Conservation (phyloP, 1,140 invertebrate species). For the Littorina saxatilis region DNA sequence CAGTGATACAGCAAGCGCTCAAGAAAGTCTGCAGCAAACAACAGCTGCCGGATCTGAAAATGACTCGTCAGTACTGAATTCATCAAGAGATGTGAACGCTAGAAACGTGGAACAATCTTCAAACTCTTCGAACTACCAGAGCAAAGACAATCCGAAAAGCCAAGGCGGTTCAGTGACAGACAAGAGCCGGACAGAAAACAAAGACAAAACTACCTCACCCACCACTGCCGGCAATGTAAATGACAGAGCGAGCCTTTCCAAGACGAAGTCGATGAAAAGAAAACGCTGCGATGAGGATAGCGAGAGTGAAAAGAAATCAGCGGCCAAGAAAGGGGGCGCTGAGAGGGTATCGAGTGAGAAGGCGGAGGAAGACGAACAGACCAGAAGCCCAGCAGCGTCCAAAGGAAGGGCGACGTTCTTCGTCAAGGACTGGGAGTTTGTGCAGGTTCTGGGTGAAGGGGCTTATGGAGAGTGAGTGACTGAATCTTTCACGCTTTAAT, state of each 20-base stretch:
- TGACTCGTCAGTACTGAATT: no score
- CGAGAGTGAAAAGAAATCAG: background rate
- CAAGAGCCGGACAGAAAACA: no score
- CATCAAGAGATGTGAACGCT: no score
- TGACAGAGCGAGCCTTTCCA: no score
- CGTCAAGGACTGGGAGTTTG: slow-evolving; percentile 95
- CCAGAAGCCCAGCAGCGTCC: background rate
- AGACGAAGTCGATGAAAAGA: background rate
- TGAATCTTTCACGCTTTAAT: background rate
- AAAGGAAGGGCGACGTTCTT: slow-evolving; percentile 78
- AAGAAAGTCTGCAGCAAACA: background rate
- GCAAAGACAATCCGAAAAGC: no score
- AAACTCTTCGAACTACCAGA: no score
- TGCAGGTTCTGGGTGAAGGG: slow-evolving; percentile 95
- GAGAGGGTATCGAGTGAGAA: no score
- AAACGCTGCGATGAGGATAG: background rate
- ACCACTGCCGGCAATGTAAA: no score
- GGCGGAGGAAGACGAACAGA: background rate
- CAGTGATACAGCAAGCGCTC: background rate
- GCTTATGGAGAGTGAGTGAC: slow-evolving; percentile 98
- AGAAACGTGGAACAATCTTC: no score
- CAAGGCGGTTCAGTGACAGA: no score
- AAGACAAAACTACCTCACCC: no score
- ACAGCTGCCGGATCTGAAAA: no score
- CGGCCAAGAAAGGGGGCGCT: background rate